phyloP scores from a whole-genome alignment of 1,140 invertebrate species.

The Neuroterus valhalla region DNA sequence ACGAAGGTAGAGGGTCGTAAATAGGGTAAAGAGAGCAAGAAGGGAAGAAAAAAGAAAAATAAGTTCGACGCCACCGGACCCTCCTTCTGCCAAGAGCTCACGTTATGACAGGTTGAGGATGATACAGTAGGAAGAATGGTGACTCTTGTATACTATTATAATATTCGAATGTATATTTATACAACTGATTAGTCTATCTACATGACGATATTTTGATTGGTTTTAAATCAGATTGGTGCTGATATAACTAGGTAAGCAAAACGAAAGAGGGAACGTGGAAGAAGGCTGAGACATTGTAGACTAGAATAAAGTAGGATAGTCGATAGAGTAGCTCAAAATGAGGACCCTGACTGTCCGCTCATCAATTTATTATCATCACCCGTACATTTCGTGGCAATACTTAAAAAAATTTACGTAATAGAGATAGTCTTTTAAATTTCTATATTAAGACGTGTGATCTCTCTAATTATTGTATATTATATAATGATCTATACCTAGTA shows the following conservation, averaged over 20 bases:
- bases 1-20: slow-evolving; percentile 6
- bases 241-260: slow-evolving; percentile 68
- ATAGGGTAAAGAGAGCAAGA: slow-evolving; percentile 15
- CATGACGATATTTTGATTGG: slow-evolving; percentile 73
- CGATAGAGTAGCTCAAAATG: slow-evolving; percentile 69
- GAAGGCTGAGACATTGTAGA: slow-evolving; percentile 74
- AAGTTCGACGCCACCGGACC: slow-evolving; percentile 16
- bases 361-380: slow-evolving; percentile 62
- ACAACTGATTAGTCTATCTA: slow-evolving; percentile 73
- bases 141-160: slow-evolving; percentile 73
- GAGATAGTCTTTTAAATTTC: slow-evolving; percentile 75
- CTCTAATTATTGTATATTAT: slow-evolving; percentile 75
- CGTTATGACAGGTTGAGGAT: slow-evolving; percentile 57
- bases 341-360: slow-evolving; percentile 56
- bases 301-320: slow-evolving; percentile 68
- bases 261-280: slow-evolving; percentile 69
- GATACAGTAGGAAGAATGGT: slow-evolving; percentile 53
- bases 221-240: slow-evolving; percentile 74
- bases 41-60: slow-evolving; percentile 24
- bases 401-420: slow-evolving; percentile 71
- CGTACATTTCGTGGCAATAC: slow-evolving; percentile 74
- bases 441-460: slow-evolving; percentile 76
- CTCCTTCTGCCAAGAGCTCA: slow-evolving; percentile 42
- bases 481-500: slow-evolving; percentile 69
- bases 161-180: slow-evolving; percentile 76